phyloP scores from a whole-genome alignment of 1,140 invertebrate species.

The Limonius californicus region DNA sequence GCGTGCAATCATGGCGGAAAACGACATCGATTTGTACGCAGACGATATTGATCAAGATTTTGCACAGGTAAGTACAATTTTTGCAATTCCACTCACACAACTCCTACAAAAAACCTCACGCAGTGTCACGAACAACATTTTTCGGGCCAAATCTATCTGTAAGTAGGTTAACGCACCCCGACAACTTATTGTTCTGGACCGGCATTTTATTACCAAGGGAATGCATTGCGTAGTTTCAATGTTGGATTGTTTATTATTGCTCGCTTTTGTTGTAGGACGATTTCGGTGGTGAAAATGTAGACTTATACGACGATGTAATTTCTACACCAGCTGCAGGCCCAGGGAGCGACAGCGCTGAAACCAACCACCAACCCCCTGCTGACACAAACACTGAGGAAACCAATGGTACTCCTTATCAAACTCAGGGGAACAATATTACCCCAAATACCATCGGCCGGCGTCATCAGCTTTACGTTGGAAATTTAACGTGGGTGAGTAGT shows the following conservation, averaged over 20 bases:
- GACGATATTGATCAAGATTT: constrained; percentile 96
- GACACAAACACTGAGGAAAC: constrained; percentile 52
- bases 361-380: constrained; percentile 43
- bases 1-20: constrained; percentile 80
- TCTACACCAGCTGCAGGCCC: constrained; percentile 64
- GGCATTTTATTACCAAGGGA: constrained; percentile 1
- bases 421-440: constrained; percentile 63
- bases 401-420: constrained; percentile 65
- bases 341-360: constrained; percentile 52
- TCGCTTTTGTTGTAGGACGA: constrained; percentile 66
- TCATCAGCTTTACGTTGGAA: constrained; percentile 92
- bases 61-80: constrained; percentile 78
- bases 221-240: too few relatives aligned
- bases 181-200: background rate
- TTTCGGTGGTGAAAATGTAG: constrained; percentile 79
- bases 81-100: too few relatives aligned
- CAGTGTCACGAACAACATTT: too few relatives aligned
- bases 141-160: too few relatives aligned
- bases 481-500: constrained; percentile 78
- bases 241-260: too few relatives aligned
- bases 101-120: background rate
- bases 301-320: constrained; percentile 96
- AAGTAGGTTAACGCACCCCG: background rate
- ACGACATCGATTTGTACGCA: constrained; percentile 95
- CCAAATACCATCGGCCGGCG: constrained; percentile 68